Percentiles rank a stretch among this genome's conserved stretches.
These are phyloP conservation scores for Malthinus flaveolus DNA, from an alignment of 2,888 invertebrate genomes.

Conservation along the genomic window DNA sequence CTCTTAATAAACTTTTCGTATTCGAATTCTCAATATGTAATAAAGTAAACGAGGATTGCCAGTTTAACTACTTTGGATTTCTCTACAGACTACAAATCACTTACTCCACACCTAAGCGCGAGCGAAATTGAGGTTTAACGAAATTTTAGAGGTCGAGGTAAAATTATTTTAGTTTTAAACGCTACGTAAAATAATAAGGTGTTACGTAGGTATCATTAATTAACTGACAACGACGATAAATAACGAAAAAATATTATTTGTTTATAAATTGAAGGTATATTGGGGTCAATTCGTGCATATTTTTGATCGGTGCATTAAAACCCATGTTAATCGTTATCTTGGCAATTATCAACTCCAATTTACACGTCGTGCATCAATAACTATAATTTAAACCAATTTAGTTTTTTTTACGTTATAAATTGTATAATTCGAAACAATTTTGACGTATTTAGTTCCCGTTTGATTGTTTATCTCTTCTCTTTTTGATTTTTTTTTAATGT, in stretches of 20 bases:
- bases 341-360: too few species aligned
- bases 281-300: neutral
- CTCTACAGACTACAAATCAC: conserved; percentile 10
- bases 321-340: too few species aligned
- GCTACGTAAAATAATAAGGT: too few species aligned
- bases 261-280: neutral
- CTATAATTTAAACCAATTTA: too few species aligned
- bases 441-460: too few species aligned
- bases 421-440: too few species aligned
- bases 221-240: neutral
- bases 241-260: neutral
- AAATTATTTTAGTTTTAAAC: neutral
- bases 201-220: too few species aligned
- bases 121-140: neutral
- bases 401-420: too few species aligned
- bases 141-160: conserved; percentile 8
- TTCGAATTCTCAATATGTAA: conserved; percentile 20
- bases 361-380: too few species aligned
- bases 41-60: conserved; percentile 17
- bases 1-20: conserved; percentile 17
- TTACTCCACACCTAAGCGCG: conserved; percentile 3
- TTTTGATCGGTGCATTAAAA: neutral
- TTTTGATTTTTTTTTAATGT: too few species aligned
- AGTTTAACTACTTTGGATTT: conserved; percentile 12
- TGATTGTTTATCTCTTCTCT: too few species aligned